Percentiles rank a stretch among this genome's conserved stretches.
Conservation (phyloP, 2,797 vertebrate genomes). For the Catharus ustulatus region DNA sequence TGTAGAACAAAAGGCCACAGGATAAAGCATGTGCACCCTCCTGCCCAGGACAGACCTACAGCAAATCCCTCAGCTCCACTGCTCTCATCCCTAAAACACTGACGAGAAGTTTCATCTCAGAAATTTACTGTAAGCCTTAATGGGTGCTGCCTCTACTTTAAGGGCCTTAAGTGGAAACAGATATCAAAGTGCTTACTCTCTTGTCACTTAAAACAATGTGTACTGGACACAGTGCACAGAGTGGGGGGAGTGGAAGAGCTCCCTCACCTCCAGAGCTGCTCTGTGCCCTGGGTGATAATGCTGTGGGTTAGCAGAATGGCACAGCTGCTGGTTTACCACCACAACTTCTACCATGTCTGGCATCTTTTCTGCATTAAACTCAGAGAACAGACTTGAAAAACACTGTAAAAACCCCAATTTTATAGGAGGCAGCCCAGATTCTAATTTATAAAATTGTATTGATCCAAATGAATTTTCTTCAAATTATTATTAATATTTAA, state of each 20-base stretch:
- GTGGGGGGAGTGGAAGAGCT: background rate
- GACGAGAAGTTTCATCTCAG: background rate
- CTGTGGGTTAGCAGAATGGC: background rate
- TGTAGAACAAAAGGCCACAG: background rate
- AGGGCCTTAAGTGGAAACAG: background rate
- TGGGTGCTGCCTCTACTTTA: background rate
- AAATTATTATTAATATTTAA: background rate
- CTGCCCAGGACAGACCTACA: background rate
- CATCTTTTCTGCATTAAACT: background rate
- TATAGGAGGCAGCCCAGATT: background rate
- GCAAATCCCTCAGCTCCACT: background rate
- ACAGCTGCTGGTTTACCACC: background rate
- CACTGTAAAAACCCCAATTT: background rate
- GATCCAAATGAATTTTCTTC: background rate
- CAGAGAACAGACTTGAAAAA: background rate
- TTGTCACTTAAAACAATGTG: background rate
- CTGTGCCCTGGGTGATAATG: background rate
- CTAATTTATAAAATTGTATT: background rate
- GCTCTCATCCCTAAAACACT: background rate
- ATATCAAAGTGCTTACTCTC: background rate
- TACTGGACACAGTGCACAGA: background rate
- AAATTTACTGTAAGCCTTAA: background rate
- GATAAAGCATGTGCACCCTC: background rate
- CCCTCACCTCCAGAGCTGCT: background rate
- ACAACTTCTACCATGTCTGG: background rate